These are phyloP conservation scores for Lepus americanus DNA, from an alignment of 2,113 vertebrate species.

Conservation along the genomic window DNA sequence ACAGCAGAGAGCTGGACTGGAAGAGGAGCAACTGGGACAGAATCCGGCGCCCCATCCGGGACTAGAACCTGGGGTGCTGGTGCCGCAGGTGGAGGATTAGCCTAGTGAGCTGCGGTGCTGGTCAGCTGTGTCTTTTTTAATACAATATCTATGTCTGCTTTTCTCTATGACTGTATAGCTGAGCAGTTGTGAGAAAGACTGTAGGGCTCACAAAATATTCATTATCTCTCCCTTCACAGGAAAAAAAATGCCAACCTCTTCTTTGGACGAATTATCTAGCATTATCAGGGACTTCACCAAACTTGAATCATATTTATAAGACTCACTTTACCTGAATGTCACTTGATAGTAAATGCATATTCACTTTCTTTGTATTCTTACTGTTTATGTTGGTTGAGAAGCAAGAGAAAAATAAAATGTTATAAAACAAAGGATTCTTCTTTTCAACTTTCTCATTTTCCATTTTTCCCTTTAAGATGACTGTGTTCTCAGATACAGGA, in stretches of 20 bases:
- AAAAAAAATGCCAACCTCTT: not conserved
- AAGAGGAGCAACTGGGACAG: too few species aligned
- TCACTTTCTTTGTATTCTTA: not conserved
- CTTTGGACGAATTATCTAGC: not conserved
- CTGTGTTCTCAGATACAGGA: not conserved
- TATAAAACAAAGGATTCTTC: not conserved
- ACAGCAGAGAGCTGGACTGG: too few species aligned
- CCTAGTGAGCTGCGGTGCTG: too few species aligned
- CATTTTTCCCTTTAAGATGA: not conserved
- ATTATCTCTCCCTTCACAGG: not conserved
- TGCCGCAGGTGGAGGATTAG: too few species aligned
- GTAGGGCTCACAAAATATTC: not conserved
- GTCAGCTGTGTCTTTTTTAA: too few species aligned
- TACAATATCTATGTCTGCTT: not conserved
- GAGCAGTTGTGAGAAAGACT: not conserved
- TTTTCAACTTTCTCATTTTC: not conserved
- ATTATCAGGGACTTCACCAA: not conserved
- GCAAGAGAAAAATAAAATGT: not conserved
- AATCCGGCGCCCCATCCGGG: too few species aligned
- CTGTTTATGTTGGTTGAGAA: not conserved
- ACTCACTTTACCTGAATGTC: not conserved
- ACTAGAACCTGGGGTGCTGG: too few species aligned
- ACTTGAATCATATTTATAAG: not conserved
- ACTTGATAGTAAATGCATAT: not conserved
- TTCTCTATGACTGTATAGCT: not conserved